Evolutionary conservation across 1,140 invertebrate species (phyloP).

Genomic region (Ips typographus): DNA sequence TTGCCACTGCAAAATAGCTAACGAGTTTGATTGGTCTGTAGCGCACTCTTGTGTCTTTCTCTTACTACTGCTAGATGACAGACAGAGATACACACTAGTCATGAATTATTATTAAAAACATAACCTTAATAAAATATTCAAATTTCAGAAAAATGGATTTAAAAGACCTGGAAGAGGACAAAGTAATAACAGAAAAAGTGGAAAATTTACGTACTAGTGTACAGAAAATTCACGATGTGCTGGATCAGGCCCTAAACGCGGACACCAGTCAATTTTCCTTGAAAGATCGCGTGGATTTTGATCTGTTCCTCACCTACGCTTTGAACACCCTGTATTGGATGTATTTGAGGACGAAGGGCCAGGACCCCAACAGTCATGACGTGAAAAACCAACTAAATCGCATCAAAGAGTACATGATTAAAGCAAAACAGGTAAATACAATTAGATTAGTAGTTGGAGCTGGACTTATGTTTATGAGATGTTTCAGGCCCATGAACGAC

Average conservation of each 20-base stretch:
- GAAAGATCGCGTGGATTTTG: constrained; percentile 62
- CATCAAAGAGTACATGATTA: constrained; percentile 60
- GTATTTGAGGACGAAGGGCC: constrained; percentile 58
- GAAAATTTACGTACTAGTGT: constrained; percentile 56
- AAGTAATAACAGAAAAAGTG: constrained; percentile 55
- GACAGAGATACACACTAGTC: too few relatives aligned
- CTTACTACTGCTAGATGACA: too few relatives aligned
- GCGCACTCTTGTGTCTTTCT: too few relatives aligned
- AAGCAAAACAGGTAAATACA: constrained; percentile 56
- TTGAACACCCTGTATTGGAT: constrained; percentile 64
- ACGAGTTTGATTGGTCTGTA: too few relatives aligned
- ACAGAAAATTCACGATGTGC: constrained; percentile 55
- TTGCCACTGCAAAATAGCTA: too few relatives aligned
- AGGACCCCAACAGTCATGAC: constrained; percentile 58
- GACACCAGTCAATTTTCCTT: constrained; percentile 54
- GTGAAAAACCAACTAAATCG: constrained; percentile 60
- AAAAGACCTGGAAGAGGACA: constrained; percentile 51
- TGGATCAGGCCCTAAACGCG: constrained; percentile 53
- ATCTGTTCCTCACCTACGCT: constrained; percentile 60
- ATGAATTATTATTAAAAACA: too few relatives aligned
- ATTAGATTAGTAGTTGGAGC: constrained; percentile 1
- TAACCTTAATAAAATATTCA: too few relatives aligned
- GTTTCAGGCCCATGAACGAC: constrained; percentile 54
- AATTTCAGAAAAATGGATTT: constrained; percentile 46
- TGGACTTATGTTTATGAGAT: not conserved